Evolutionary conservation across 2,888 invertebrate species (phyloP).

Genomic region (Andrena bucephala): DNA sequence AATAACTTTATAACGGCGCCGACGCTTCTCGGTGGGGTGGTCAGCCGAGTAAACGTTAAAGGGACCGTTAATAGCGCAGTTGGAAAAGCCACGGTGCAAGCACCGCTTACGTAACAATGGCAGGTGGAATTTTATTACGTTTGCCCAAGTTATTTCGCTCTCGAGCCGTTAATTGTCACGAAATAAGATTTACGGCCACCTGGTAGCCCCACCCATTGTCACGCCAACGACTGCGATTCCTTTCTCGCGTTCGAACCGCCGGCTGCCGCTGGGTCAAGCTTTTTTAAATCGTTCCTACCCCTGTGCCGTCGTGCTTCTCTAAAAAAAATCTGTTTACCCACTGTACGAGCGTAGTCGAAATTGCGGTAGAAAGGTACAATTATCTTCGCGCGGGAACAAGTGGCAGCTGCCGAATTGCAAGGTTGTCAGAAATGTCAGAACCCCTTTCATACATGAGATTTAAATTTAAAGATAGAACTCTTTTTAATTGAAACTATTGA

Average conservation of each 20-base stretch:
- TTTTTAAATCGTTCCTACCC: constrained; percentile 17
- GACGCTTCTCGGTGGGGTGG: background rate
- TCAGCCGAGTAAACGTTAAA: background rate
- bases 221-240: constrained; percentile 41
- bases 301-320: background rate
- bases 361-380: background rate
- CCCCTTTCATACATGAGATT: too few species aligned
- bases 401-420: too few species aligned
- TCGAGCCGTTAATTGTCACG: constrained; percentile 53
- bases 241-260: constrained; percentile 14
- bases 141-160: constrained; percentile 45
- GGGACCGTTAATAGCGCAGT: too few species aligned
- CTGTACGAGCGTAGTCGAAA: background rate
- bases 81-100: background rate
- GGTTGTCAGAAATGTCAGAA: too few species aligned
- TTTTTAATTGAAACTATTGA: too few species aligned
- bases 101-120: background rate
- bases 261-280: background rate
- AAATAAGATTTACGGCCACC: constrained; percentile 60
- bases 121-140: constrained; percentile 37
- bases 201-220: constrained; percentile 46
- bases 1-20: background rate
- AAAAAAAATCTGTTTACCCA: background rate
- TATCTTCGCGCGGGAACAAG: background rate
- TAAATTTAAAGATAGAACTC: too few species aligned